Evolutionary conservation across 2,888 invertebrate species (phyloP), one percentile per base, ranked within the genome.

Genomic region (Oxystoma pomonae): DNA sequence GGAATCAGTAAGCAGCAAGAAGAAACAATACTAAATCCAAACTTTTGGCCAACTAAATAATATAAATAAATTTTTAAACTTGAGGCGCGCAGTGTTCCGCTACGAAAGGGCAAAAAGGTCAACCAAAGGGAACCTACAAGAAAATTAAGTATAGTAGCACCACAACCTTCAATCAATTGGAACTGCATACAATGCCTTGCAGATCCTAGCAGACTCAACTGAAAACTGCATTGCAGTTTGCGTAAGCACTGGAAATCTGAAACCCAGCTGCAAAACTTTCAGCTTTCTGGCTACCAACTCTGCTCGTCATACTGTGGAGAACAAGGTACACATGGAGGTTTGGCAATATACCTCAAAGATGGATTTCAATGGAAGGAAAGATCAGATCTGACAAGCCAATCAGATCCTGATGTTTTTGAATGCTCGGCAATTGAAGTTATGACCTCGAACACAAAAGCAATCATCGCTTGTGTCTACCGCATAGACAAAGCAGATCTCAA

Each of bases 251-350:
- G 55, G 55, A 55, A 17, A 20, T 17, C 55, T 18, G 55, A 55
- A 55, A 18, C 12, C 9, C 55, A 55, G 55, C 55, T 55, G 20
- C 55, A 55, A 55, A 55, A 55, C 19, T 55, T 18, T 18, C 55
- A 55, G 18, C 55, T 55, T 12, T n/a, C n/a, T n/a, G n/a, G n/a
- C n/a, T n/a, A n/a, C n/a, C n/a, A n/a, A n/a, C n/a, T n/a, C n/a
- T n/a, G n/a, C n/a, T n/a, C n/a, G n/a, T n/a, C n/a, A n/a, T n/a
- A n/a, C n/a, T n/a, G n/a, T n/a, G n/a, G n/a, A n/a, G n/a, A n/a
- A n/a, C n/a, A n/a, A n/a, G n/a, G n/a, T n/a, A n/a, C n/a, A n/a
- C n/a, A n/a, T n/a, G n/a, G n/a, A n/a, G n/a, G n/a, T n/a, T n/a
- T n/a, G n/a, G n/a, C n/a, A n/a, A n/a, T n/a, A n/a, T n/a, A n/a